Percentiles rank a stretch among this genome's conserved stretches.
Conservation (phyloP, 1,140 invertebrate genomes). For the Drosophila mayri region DNA sequence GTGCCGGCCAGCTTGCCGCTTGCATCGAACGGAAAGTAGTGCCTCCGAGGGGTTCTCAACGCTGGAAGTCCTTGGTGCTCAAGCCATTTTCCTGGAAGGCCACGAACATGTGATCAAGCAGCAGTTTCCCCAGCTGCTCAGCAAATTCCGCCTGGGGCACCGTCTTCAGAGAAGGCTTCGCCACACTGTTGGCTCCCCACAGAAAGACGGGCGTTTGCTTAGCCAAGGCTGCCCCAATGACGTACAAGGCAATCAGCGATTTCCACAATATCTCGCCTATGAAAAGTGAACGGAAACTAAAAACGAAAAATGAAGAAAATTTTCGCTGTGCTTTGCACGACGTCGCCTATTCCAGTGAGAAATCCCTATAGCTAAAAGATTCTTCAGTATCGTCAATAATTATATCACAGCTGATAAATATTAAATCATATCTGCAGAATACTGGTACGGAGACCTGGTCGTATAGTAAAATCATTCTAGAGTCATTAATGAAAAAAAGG, state of each 20-base stretch:
- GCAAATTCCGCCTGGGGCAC: constrained; percentile 67
- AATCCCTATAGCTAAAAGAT: constrained; percentile 2
- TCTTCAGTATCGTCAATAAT: too few species aligned
- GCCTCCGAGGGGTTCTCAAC: constrained; percentile 78
- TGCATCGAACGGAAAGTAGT: constrained; percentile 63
- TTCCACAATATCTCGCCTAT: constrained; percentile 77
- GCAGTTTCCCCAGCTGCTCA: constrained; percentile 51
- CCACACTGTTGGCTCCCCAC: constrained; percentile 75
- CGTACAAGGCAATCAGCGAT: constrained; percentile 79
- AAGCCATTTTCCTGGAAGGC: constrained; percentile 78
- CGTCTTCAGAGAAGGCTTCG: constrained; percentile 66
- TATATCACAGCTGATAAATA: too few species aligned
- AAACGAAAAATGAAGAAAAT: constrained; percentile 73
- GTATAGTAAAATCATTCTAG: too few species aligned
- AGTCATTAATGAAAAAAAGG: too few species aligned
- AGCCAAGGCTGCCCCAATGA: constrained; percentile 76
- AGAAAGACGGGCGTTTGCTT: constrained; percentile 80
- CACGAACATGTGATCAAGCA: constrained; percentile 78
- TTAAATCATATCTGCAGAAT: too few species aligned
- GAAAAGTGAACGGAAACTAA: constrained; percentile 79
- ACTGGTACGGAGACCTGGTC: too few species aligned
- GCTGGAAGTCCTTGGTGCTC: constrained; percentile 69
- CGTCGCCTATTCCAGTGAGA: constrained; percentile 53
- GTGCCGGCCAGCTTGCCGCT: constrained; percentile 65
- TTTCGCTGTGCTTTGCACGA: constrained; percentile 43